These are phyloP conservation scores for Strix uralensis DNA, from an alignment of 2,113 vertebrate species.

Conservation along the genomic window DNA sequence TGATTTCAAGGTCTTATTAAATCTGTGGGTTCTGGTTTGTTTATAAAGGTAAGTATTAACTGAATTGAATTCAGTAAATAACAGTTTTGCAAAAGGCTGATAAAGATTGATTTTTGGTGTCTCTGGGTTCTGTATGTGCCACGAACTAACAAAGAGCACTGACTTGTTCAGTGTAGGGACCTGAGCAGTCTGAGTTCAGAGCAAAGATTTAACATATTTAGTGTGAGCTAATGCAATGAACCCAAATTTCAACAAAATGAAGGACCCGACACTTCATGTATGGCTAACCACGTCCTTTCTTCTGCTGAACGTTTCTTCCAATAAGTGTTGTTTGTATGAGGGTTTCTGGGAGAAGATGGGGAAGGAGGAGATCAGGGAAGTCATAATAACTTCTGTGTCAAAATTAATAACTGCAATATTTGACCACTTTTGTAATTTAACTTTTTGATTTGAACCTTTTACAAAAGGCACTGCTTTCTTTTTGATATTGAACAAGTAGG, in stretches of 20 bases:
- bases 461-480: background rate
- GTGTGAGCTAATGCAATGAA: background rate
- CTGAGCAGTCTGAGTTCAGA: background rate
- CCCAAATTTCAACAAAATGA: background rate
- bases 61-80: background rate
- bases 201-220: background rate
- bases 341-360: background rate
- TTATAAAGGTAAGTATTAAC: constrained; percentile 28
- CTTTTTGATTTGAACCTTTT: background rate
- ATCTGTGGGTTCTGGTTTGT: constrained; percentile 6
- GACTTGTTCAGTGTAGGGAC: background rate
- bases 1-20: constrained; percentile 1
- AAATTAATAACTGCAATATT: background rate
- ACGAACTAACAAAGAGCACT: background rate
- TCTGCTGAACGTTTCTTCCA: background rate
- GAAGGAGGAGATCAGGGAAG: background rate
- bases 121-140: background rate
- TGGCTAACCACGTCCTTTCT: background rate
- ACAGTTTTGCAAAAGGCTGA: background rate
- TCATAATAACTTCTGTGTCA: background rate
- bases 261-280: background rate
- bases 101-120: background rate
- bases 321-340: background rate
- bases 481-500: background rate
- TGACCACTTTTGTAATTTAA: background rate